Base-by-base conservation (phyloP, 1,140 invertebrate genomes). In the Drosophila hydei region DNA sequence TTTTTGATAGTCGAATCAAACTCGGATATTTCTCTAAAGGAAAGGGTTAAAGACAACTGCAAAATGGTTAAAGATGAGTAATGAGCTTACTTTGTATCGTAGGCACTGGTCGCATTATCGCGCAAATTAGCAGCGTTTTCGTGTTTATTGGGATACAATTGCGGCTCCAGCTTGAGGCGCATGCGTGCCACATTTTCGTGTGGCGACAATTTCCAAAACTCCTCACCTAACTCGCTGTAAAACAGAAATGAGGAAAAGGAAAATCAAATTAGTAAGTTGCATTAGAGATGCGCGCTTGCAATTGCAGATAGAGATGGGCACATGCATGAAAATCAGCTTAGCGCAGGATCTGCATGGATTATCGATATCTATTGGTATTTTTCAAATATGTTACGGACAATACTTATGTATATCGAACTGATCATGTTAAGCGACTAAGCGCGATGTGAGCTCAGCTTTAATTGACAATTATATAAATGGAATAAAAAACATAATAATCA, bases 141-240 rank as follows among this genome's bases (percentile, higher is more conserved):
- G 71, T 95, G 94, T 30, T 84, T 80, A 30, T 91, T 91, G 27
- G 90, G 89, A 94, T 93, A 92, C 92, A 95, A 65, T 91, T 92
- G 75, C 0, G 93, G 94, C 43, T 93, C 92, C 50, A 95, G 81
- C 75, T 95, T 95, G 1, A 94, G 92, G 16, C 94, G 92, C 94
- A 95, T 95, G 33, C 94, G 91, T 1, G 93, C 93, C 38, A 93
- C 93, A 80, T 95, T 95, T 75, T 95, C 94, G 71, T 95, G 93
- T 38, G 93, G 92, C 3, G 94, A 94, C 4, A 95, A 87, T 71
- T 94, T 94, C 94, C 93, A 94, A 67, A 93, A 92, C 43, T 92
- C 83, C 21, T 91, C 81, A 2, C 64, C 52, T 5, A 67, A 16
- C 1, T 70, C 73, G 3, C 92, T 93, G 68, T 4, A 91, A 87